Conservation (phyloP, 2,888 invertebrate genomes). For the Sinodicranocentrus sp. region DNA sequence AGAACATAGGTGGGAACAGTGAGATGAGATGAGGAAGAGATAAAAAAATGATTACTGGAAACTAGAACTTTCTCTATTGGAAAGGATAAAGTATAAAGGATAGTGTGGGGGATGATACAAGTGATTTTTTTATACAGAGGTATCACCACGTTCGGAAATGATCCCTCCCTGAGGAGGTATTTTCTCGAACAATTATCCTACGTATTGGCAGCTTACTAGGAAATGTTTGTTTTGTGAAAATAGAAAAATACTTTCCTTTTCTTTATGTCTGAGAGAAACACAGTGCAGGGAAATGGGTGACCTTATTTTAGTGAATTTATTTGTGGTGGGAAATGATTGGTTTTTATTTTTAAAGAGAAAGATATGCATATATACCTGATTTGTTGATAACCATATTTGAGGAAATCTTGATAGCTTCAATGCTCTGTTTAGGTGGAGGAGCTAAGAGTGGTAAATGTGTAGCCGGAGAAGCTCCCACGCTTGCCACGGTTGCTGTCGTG, state of each 20-base stretch:
- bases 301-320: neutral
- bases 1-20: too few relatives aligned
- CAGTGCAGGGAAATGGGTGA: neutral
- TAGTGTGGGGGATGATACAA: too few relatives aligned
- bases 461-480: constrained; percentile 71
- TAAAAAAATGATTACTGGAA: neutral
- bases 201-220: constrained; percentile 20
- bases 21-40: neutral
- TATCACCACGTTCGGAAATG: neutral
- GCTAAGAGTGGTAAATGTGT: constrained; percentile 72
- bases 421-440: constrained; percentile 31
- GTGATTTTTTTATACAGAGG: too few relatives aligned
- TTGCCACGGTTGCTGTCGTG: constrained; percentile 75
- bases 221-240: constrained; percentile 5
- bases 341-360: neutral
- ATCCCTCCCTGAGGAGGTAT: constrained; percentile 45
- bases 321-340: too few relatives aligned
- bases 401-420: constrained; percentile 24
- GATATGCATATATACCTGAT: constrained; percentile 58
- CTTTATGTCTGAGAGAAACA: too few relatives aligned
- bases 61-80: neutral
- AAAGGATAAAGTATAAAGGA: too few relatives aligned
- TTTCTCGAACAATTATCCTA: constrained; percentile 40
- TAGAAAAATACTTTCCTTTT: too few relatives aligned
- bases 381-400: constrained; percentile 43